These are phyloP conservation scores for Charadrius vociferus DNA, from an alignment of 2,113 vertebrate genomes.

Conservation along the genomic window DNA sequence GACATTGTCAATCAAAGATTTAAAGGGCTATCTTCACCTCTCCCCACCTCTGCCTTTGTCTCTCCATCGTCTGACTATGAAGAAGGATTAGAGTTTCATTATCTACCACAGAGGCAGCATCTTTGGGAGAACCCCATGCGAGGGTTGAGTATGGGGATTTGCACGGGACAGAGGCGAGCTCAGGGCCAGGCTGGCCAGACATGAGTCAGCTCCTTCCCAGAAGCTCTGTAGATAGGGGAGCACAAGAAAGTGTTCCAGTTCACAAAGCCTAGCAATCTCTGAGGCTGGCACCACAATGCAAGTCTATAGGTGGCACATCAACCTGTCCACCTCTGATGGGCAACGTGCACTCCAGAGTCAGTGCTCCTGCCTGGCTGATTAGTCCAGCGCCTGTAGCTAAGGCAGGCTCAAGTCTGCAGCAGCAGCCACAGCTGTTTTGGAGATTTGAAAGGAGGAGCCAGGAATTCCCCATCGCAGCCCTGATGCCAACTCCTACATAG, in stretches of 20 bases:
- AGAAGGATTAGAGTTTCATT: background rate
- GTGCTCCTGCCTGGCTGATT: background rate
- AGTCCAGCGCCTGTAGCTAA: background rate
- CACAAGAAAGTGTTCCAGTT: background rate
- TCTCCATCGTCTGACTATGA: background rate
- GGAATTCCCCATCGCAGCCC: slow-evolving; percentile 57
- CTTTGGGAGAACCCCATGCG: background rate
- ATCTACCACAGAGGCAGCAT: background rate
- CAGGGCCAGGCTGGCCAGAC: background rate
- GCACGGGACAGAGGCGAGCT: background rate
- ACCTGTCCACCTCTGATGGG: background rate
- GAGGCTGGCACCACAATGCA: background rate
- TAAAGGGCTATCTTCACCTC: background rate
- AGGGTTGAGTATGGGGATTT: background rate
- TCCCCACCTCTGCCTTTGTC: background rate
- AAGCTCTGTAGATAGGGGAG: background rate
- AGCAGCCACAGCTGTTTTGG: slow-evolving; percentile 36
- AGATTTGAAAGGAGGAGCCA: slow-evolving; percentile 16
- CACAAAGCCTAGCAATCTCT: background rate
- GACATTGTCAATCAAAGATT: background rate
- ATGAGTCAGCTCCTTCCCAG: background rate
- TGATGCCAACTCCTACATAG: slow-evolving; percentile 15
- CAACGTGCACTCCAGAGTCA: background rate
- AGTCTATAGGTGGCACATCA: background rate
- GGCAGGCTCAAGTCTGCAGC: background rate